Conservation (phyloP, 2,888 invertebrate genomes). For the Andrena haemorrhoa region DNA sequence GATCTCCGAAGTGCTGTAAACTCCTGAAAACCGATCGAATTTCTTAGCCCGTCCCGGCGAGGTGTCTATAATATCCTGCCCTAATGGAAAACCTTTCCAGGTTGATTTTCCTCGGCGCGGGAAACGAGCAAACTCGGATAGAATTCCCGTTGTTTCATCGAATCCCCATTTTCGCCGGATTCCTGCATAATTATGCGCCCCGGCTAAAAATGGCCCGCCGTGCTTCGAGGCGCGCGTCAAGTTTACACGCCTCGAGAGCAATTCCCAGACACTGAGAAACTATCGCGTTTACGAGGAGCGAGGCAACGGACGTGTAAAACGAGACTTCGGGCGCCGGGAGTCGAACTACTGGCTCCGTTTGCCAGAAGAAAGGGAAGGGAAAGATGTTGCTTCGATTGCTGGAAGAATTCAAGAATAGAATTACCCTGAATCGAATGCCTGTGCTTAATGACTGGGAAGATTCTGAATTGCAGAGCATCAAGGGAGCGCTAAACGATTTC, state of each 20-base stretch:
- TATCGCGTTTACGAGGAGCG: background rate
- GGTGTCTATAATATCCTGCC: constrained; percentile 43
- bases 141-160: constrained; percentile 55
- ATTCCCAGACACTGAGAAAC: constrained; percentile 20
- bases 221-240: background rate
- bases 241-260: constrained; percentile 25
- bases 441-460: background rate
- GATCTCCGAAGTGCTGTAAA: constrained; percentile 45
- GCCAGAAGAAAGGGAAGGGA: background rate
- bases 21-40: constrained; percentile 52
- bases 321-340: constrained; percentile 52
- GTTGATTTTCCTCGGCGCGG: constrained; percentile 57
- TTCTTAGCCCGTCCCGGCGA: constrained; percentile 25
- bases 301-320: constrained; percentile 16
- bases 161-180: constrained; percentile 41
- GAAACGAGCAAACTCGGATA: constrained; percentile 67
- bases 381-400: background rate
- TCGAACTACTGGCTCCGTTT: constrained; percentile 69
- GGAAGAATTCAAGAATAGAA: background rate
- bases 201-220: constrained; percentile 42
- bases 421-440: background rate
- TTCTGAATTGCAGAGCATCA: background rate
- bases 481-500: no score
- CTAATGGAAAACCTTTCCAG: constrained; percentile 59
- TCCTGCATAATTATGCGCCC: constrained; percentile 47